Conservation (phyloP, 2,888 invertebrate species). For the Gastrophysa polygoni region DNA sequence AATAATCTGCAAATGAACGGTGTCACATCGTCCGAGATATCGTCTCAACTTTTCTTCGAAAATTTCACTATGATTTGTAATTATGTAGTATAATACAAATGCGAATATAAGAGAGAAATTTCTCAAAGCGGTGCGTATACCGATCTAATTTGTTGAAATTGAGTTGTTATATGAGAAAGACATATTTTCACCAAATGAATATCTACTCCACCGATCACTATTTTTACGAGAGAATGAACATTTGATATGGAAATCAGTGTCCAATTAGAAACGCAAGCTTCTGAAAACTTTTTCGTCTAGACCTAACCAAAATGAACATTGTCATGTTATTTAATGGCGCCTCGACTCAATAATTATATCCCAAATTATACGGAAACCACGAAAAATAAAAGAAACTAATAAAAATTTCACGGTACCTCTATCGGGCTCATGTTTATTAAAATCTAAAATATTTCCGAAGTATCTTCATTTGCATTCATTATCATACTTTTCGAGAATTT, state of each 20-base stretch:
- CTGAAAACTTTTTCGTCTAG: conserved; percentile 26
- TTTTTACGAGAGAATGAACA: too few species aligned
- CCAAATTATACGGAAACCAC: conserved; percentile 35
- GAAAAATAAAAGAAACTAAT: conserved; percentile 35
- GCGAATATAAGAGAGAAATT: too few species aligned
- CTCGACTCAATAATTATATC: conserved; percentile 25
- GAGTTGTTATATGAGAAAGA: too few species aligned
- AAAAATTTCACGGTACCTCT: conserved; percentile 39
- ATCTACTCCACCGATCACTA: too few species aligned
- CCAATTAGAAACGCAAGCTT: not conserved
- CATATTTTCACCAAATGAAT: too few species aligned
- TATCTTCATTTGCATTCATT: conserved; percentile 45
- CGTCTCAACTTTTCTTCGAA: too few species aligned
- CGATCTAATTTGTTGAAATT: too few species aligned
- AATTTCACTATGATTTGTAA: too few species aligned
- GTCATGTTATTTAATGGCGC: conserved; percentile 34
- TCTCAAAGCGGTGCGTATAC: too few species aligned
- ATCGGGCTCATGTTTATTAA: conserved; percentile 45
- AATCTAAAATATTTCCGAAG: conserved; percentile 37
- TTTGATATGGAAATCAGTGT: not conserved
- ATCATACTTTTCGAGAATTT: conserved; percentile 42
- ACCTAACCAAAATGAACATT: conserved; percentile 26
- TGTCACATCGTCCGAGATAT: too few species aligned
- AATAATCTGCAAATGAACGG: too few species aligned
- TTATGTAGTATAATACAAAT: too few species aligned